Conservation (phyloP, 2,888 invertebrate species). For the Drosophila fungiperda region DNA sequence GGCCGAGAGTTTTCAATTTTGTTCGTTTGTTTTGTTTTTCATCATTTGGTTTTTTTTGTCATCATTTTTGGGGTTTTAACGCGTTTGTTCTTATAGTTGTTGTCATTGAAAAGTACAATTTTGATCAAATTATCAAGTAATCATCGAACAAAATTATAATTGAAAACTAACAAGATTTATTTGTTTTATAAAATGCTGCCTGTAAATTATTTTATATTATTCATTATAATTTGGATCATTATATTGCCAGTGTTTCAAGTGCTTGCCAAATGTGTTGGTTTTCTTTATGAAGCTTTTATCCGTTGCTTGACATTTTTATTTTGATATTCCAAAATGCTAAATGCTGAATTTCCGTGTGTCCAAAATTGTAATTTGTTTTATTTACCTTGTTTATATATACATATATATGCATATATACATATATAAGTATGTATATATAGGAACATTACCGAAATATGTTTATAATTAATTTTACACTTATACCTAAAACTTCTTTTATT, state of each 20-base stretch:
- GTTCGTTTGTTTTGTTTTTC: conserved; percentile 55
- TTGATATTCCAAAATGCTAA: conserved; percentile 69
- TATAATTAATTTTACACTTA: conserved; percentile 83
- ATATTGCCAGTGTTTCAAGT: conserved; percentile 46
- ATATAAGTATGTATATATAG: conserved; percentile 74
- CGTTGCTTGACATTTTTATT: conserved; percentile 46
- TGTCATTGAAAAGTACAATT: conserved; percentile 68
- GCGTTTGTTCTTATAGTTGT: conserved; percentile 62
- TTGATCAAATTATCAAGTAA: conserved; percentile 39
- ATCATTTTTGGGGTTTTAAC: conserved; percentile 57
- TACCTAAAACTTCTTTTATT: conserved; percentile 71
- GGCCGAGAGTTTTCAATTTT: conserved; percentile 83
- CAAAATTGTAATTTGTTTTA: conserved; percentile 53
- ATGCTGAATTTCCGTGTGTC: conserved; percentile 71
- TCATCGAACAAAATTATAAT: conserved; percentile 42
- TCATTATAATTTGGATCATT: conserved; percentile 35
- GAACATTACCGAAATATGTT: conserved; percentile 85
- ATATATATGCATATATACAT: conserved; percentile 39
- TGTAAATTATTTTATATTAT: conserved; percentile 81
- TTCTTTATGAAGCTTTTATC: conserved; percentile 33
- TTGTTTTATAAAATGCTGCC: conserved; percentile 81
- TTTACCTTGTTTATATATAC: conserved; percentile 51
- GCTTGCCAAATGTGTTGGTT: conserved; percentile 49
- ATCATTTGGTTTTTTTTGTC: conserved; percentile 53
- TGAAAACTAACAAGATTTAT: conserved; percentile 43